Base-by-base conservation (phyloP, 2,888 invertebrate species). In the Cordilura impudica region DNA sequence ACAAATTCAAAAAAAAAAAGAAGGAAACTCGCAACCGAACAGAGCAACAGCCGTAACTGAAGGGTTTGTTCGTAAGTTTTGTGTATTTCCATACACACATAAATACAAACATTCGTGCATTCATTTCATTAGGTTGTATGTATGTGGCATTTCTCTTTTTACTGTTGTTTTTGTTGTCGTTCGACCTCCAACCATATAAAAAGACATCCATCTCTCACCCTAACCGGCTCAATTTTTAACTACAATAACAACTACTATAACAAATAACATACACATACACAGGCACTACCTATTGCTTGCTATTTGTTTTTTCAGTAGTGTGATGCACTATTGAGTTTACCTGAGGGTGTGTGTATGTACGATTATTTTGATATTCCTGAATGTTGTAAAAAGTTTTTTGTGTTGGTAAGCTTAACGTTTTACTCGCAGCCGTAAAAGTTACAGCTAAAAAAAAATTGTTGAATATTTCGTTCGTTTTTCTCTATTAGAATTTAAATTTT, bases 141-240 rank as follows among this genome's bases (percentile, higher is more conserved):
- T 47, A 49, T 12, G 31, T 65, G 39, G 54, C 29, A n/a, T 35
- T 26, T 29, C 7, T 23, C 2, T 43, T 26, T n/a, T 18, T 45
- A 14, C 8, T 31, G 21, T 54, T 47, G 14, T 26, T 58, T 31
- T 51, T 31, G 21, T 16, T 71, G 29, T 53, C 35, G 43, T 45
- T 35, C 73, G 65, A 70, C 73, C 78, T 74, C 78, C 74, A 78
- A 74, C 65, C 49, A 65, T 69, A 69, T 69, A 78, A 78, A 53
- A 72, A 69, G 49, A 19, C 63, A 67, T 61, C 45, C 31, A 29
- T 26, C n/a, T 35, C 26, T 23, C 54, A 56, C 49, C 72, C 72
- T 35, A 56, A 58, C 67, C 49, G 51, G n/a, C 45, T 71, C 6
- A 43, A 47, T 35, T 45, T 26, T 35, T 49, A 10, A 47, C 23